Conservation (phyloP, 2,888 invertebrate genomes). For the Pterobdella sp. region DNA sequence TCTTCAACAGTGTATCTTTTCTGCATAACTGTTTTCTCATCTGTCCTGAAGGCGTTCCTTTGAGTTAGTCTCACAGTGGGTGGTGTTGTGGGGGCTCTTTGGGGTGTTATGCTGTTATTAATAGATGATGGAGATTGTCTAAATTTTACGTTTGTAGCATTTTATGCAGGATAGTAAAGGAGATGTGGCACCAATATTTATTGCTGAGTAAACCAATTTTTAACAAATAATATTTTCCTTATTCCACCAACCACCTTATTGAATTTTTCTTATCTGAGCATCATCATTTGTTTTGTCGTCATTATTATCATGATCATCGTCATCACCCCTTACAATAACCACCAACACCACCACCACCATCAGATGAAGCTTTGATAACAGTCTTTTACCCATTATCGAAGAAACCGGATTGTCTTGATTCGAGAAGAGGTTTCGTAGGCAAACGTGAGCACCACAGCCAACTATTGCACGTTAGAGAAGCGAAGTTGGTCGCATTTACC, state of each 20-base stretch:
- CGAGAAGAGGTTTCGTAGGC: conserved; percentile 42
- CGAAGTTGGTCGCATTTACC: conserved; percentile 41
- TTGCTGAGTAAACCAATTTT: too few species aligned
- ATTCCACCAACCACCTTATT: too few species aligned
- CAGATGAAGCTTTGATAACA: conserved; percentile 36
- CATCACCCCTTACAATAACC: not conserved
- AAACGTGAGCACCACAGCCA: conserved; percentile 48
- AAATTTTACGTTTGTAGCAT: too few species aligned
- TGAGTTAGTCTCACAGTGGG: conserved; percentile 42
- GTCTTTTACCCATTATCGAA: conserved; percentile 42
- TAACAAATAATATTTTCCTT: too few species aligned
- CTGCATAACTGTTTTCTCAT: conserved; percentile 47
- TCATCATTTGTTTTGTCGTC: too few species aligned
- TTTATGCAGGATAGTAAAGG: too few species aligned
- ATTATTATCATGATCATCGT: too few species aligned
- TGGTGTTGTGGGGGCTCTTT: too few species aligned
- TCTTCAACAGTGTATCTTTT: conserved; percentile 50
- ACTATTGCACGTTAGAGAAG: conserved; percentile 48
- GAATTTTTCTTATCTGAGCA: too few species aligned
- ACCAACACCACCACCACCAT: not conserved
- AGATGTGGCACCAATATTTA: too few species aligned
- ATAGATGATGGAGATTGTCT: too few species aligned
- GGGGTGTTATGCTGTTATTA: too few species aligned
- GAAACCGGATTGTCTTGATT: conserved; percentile 22
- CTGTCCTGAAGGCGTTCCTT: conserved; percentile 45